Conservation (phyloP, 1,140 invertebrate species). For the Chlorops oryzae region DNA sequence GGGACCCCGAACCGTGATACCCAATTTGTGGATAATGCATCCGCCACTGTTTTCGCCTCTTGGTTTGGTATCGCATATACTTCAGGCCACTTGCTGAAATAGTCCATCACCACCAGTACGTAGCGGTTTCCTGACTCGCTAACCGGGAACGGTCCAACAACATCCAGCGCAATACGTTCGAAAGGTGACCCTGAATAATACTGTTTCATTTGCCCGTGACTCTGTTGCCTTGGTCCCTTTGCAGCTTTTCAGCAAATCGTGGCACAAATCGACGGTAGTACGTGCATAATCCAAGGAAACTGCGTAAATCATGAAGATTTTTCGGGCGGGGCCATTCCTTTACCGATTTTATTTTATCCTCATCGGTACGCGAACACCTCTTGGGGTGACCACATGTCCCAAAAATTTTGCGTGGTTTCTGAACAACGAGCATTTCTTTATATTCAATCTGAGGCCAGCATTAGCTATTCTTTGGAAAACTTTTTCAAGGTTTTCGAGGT, state of each 20-base stretch:
- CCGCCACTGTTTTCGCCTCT: conserved; percentile 35
- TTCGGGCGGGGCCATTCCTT: conserved; percentile 21
- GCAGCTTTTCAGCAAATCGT: conserved; percentile 18
- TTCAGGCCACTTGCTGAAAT: conserved; percentile 48
- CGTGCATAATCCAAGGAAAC: too few species aligned
- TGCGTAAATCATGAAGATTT: conserved; percentile 22
- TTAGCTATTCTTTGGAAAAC: not conserved
- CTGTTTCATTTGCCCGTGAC: conserved; percentile 16
- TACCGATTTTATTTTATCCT: conserved; percentile 16
- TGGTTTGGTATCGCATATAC: conserved; percentile 39
- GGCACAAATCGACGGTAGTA: too few species aligned
- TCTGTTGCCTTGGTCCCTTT: conserved; percentile 19
- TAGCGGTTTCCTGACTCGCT: conserved; percentile 31
- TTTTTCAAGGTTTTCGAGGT: not conserved
- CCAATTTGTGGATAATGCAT: conserved; percentile 28
- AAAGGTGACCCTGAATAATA: conserved; percentile 18
- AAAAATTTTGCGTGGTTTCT: too few species aligned
- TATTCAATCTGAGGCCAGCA: too few species aligned
- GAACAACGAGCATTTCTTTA: too few species aligned
- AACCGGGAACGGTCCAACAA: conserved; percentile 38
- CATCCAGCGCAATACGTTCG: conserved; percentile 30
- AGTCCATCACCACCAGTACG: conserved; percentile 35
- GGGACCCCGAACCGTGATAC: conserved; percentile 29
- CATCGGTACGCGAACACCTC: conserved; percentile 15
- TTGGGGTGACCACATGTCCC: too few species aligned